Base-by-base conservation (phyloP, 92 coral and sea anemone genomes). In the Scolanthus callimorphus region DNA sequence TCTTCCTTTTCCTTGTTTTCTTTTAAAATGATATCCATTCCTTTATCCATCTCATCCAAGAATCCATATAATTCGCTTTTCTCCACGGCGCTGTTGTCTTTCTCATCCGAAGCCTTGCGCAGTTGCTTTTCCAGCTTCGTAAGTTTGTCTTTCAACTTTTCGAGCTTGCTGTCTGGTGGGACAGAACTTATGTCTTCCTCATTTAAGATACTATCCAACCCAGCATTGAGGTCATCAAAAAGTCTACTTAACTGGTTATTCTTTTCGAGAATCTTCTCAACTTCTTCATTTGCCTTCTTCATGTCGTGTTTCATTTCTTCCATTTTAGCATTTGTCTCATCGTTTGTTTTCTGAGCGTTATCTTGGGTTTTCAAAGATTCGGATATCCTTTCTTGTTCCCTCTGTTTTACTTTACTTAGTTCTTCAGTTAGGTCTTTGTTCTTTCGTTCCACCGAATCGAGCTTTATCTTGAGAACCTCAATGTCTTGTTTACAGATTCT, bases 401-500 rank as follows among this genome's bases (percentile, higher is more conserved):
- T 31, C 28, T 64, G 66, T 37, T 22, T 49, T 27, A 70, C 48
- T 45, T 60, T 77, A 22, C 57, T 47, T 3, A 31, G 49, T 28
- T 74, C 66, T 22, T 67, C 55, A 3, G 50, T 34, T 19, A 77
- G 54, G 46, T 69, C 73, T 21, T 54, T 66, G 3, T n/a, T 63
- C 17, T 68, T 63, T 25, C 67, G 71, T 26, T 78, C 66, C 59
- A 77, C 21, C 1, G 39, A 68, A 15, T 49, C 65, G 26, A 68
- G 66, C 28, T 71, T 67, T 48, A 63, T 63, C 31, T 63, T 61
- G 15, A 78, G 31, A 55, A 74, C 64, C 11, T 78, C 85, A 47
- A 56, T 34, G 26, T 68, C 75, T 57, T 68, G 75, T 20, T 48
- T 57, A 11, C 57, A 55, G 28, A 56, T 55, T 49, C 53, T 68